These are phyloP conservation scores for Brachionus rubens DNA, from an alignment of 1,140 invertebrate genomes.

Conservation along the genomic window DNA sequence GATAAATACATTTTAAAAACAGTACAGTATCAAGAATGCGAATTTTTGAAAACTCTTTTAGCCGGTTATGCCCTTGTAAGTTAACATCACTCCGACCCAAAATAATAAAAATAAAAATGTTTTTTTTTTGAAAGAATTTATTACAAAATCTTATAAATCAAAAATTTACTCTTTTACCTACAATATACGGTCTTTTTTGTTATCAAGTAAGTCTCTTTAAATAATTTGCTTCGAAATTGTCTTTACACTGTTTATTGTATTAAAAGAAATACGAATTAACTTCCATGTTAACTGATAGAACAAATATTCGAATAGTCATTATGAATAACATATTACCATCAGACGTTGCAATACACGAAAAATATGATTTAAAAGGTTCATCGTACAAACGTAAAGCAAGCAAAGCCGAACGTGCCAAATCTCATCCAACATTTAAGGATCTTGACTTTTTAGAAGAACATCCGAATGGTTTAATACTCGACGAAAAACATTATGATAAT, in stretches of 20 bases:
- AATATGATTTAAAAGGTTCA: constrained; percentile 87
- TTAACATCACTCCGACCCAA: neutral
- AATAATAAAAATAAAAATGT: neutral
- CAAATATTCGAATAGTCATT: constrained; percentile 94
- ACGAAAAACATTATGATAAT: constrained; percentile 82
- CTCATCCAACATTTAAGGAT: constrained; percentile 90
- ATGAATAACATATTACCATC: constrained; percentile 99
- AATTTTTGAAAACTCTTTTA: constrained; percentile 96
- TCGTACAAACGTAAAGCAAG: constrained; percentile 92
- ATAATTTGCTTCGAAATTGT: neutral
- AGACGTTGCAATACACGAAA: constrained; percentile 89
- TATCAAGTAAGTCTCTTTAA: constrained; percentile 47
- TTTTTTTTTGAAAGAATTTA: constrained; percentile 67
- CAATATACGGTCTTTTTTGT: constrained; percentile 96
- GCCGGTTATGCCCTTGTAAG: constrained; percentile 81
- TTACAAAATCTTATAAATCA: constrained; percentile 78
- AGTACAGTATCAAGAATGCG: constrained; percentile 97
- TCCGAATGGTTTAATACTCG: constrained; percentile 84
- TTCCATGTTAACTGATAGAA: constrained; percentile 74
- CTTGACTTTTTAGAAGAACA: constrained; percentile 88
- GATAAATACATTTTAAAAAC: constrained; percentile 99
- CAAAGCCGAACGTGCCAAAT: constrained; percentile 81
- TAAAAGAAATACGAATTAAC: constrained; percentile 15
- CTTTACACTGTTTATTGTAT: constrained; percentile 48
- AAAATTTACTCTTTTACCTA: constrained; percentile 85